These are phyloP conservation scores for Kryptolebias ocellatus DNA, from an alignment of 2,797 vertebrate species.

Conservation along the genomic window DNA sequence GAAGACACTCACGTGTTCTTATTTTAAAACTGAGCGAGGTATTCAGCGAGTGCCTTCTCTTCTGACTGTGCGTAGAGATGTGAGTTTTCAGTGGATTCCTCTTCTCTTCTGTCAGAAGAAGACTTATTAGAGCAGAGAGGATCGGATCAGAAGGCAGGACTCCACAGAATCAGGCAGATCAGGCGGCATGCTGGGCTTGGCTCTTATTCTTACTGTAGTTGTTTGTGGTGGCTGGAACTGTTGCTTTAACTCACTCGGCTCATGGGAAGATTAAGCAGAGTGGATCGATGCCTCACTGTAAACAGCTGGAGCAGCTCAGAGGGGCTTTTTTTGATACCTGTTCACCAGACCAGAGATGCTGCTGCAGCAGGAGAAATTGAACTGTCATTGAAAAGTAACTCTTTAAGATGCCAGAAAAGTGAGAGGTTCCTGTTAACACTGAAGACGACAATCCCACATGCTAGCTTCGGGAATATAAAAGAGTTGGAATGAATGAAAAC, in stretches of 20 bases:
- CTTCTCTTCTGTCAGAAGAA: conserved; percentile 16
- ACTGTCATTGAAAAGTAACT: conserved; percentile 43
- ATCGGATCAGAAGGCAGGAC: conserved; percentile 42
- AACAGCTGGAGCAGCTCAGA: conserved; percentile 61
- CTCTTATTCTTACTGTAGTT: conserved; percentile 32
- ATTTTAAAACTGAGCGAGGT: conserved; percentile 17
- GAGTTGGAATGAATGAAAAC: not conserved
- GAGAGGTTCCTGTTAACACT: conserved; percentile 30
- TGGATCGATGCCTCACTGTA: conserved; percentile 69
- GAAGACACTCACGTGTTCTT: not conserved
- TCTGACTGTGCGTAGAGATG: conserved; percentile 14
- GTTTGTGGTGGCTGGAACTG: conserved; percentile 45
- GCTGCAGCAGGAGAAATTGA: conserved; percentile 34
- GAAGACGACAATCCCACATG: not conserved
- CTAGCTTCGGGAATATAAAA: conserved; percentile 21
- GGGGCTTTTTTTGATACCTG: conserved; percentile 57
- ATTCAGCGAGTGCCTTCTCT: conserved; percentile 5
- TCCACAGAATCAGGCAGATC: conserved; percentile 25
- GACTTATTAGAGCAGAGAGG: conserved; percentile 49
- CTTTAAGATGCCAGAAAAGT: conserved; percentile 25
- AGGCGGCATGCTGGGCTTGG: conserved; percentile 25
- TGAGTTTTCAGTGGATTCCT: conserved; percentile 11
- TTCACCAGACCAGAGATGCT: conserved; percentile 23
- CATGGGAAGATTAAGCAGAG: conserved; percentile 51
- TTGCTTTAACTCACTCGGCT: conserved; percentile 63